phyloP scores from a whole-genome alignment of 2,888 invertebrate species.

The Andrena fulva region DNA sequence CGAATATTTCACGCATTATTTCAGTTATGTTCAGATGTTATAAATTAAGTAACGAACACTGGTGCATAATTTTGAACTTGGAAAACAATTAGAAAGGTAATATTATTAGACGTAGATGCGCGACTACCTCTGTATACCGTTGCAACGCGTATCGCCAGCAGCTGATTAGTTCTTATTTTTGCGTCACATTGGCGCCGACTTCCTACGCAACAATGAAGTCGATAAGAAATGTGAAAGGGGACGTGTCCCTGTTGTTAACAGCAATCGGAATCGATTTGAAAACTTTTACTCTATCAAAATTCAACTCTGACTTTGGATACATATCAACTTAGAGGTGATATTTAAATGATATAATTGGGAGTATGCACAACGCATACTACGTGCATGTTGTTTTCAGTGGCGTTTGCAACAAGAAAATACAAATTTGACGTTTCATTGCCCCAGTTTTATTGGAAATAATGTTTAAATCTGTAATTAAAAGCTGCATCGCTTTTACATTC shows the following conservation, averaged over 20 bases:
- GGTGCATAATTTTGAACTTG: not conserved
- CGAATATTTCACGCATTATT: not conserved
- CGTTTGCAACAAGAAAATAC: not conserved
- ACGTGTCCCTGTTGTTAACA: not conserved
- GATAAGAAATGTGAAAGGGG: conserved; percentile 44
- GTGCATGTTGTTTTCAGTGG: not conserved
- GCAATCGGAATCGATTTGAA: not conserved
- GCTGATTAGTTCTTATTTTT: conserved; percentile 46
- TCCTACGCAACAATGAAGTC: conserved; percentile 37
- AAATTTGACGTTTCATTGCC: not conserved
- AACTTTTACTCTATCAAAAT: not conserved
- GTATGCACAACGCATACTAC: not conserved
- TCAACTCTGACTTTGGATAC: not conserved
- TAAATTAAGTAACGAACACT: not conserved
- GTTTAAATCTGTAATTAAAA: not conserved
- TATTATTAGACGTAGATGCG: not conserved
- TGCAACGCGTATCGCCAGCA: conserved; percentile 10
- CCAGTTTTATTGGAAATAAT: not conserved
- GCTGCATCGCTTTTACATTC: not conserved
- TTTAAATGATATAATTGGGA: not conserved
- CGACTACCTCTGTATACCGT: conserved; percentile 29
- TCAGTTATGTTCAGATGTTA: not conserved
- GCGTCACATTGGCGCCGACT: conserved; percentile 42
- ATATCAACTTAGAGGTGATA: not conserved
- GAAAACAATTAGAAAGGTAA: not conserved